Evolutionary conservation across 2,113 vertebrate species (phyloP), one percentile per base, ranked within the genome.

Genomic region (Nothobranchius kuhntae): DNA sequence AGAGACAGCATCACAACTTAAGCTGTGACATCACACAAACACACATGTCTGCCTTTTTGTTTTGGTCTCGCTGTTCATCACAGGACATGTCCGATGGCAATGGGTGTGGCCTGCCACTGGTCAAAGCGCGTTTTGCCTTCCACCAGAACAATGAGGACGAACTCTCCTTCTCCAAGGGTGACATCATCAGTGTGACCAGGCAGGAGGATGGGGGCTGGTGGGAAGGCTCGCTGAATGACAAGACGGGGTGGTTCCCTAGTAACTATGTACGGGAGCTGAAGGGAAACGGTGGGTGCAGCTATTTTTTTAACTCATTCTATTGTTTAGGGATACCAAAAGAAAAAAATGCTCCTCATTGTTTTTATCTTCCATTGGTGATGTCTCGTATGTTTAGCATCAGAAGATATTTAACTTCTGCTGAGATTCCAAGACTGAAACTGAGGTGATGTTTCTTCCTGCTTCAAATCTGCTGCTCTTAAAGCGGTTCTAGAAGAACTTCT

Each of bases 141-240:
- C 93, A 98, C 80, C 95, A 96, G 92, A 96, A 95, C 84, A 99
- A 99, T 57, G 98, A 99, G 87, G 97, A 99, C 36, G 98, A 99
- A 75, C 93, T 99, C 21, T 99, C 96, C 48, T 98, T 99, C 86
- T 80, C 87, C 14, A 99, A 98, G 90, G 98, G 98, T 0, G 97
- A 99, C 65, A 86, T 99, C 91, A 98, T 99, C 89, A 95, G 94
- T 0, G 96, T 99, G 74, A 95, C 81, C 10, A 93, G 96, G 68
- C 95, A 97, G 88, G 98, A 97, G 90, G 96, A 98, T 2, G 98
- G 98, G 24, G 98, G 98, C 87, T 99, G 97, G 98, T 99, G 97
- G 98, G 98, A 99, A 86, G 97, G 98, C 61, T 92, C 93, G 1
- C 47, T 94, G 59, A 95, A 92, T 10, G 95, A 96, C 90, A 95